These are phyloP conservation scores for Pimephales promelas DNA, from an alignment of 2,113 vertebrate genomes.

Conservation along the genomic window DNA sequence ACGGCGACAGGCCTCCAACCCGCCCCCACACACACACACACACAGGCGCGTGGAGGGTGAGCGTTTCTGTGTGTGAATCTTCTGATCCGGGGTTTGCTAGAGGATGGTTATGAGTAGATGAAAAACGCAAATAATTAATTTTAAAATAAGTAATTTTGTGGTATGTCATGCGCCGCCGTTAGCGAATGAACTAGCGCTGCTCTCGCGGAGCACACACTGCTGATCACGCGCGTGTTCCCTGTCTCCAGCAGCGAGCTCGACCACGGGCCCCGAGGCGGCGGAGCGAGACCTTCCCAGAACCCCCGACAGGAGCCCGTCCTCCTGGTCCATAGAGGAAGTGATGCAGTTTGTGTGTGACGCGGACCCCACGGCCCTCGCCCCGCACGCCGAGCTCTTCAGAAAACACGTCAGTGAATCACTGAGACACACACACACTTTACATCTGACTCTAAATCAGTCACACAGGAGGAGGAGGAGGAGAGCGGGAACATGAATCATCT, in stretches of 20 bases:
- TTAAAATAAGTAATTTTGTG: too few species aligned
- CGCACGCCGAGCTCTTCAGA: constrained; percentile 91
- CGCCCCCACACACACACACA: constrained; percentile 74
- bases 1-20: constrained; percentile 75
- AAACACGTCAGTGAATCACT: constrained; percentile 83
- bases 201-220: neutral
- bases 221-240: neutral
- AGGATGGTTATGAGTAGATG: too few species aligned
- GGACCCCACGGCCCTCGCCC: constrained; percentile 86
- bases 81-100: too few species aligned
- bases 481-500: constrained; percentile 24
- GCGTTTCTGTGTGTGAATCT: neutral
- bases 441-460: neutral
- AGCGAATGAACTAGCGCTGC: too few species aligned
- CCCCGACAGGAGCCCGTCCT: constrained; percentile 81
- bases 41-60: constrained; percentile 87
- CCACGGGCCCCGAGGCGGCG: constrained; percentile 84
- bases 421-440: neutral
- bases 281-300: constrained; percentile 77
- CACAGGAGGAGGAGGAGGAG: neutral
- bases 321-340: constrained; percentile 95
- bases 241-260: constrained; percentile 85
- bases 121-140: too few species aligned
- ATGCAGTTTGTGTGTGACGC: constrained; percentile 91
- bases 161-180: too few species aligned